Evolutionary conservation across 2,113 vertebrate genomes (phyloP).

Genomic region (Psittacula cyanocephala): DNA sequence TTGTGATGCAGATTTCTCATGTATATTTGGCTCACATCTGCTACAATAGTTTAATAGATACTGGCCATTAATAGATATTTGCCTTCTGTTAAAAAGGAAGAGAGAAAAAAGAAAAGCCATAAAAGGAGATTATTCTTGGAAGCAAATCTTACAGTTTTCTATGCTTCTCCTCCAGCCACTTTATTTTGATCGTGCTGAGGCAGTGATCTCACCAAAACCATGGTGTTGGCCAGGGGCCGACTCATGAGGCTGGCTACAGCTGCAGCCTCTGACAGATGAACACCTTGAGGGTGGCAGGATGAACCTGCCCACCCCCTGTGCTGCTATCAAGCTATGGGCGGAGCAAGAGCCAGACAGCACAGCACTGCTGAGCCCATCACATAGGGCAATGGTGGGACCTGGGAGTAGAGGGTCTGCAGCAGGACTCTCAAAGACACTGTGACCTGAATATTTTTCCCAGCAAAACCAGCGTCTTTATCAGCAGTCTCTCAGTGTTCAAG

Average conservation of each 20-base stretch:
- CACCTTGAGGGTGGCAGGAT: neutral
- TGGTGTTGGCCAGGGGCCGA: neutral
- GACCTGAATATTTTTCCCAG: neutral
- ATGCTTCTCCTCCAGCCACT: rapidly evolving
- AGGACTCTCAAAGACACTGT: neutral
- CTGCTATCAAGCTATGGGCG: neutral
- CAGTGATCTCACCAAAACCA: neutral
- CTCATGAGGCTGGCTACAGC: neutral
- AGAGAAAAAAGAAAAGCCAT: neutral
- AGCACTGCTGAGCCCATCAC: rapidly evolving
- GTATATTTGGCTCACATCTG: neutral
- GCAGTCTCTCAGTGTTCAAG: neutral
- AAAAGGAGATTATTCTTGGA: neutral
- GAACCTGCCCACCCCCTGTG: neutral
- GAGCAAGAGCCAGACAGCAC: neutral
- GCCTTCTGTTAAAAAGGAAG: neutral
- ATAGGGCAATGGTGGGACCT: rapidly evolving
- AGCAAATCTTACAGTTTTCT: neutral
- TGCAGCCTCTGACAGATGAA: neutral
- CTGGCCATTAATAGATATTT: neutral
- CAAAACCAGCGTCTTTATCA: neutral
- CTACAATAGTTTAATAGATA: neutral
- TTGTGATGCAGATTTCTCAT: neutral
- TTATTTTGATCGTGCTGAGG: neutral
- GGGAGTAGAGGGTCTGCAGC: neutral